Evolutionary conservation across 2,888 invertebrate species (phyloP).

Genomic region (Mythimna pallens): DNA sequence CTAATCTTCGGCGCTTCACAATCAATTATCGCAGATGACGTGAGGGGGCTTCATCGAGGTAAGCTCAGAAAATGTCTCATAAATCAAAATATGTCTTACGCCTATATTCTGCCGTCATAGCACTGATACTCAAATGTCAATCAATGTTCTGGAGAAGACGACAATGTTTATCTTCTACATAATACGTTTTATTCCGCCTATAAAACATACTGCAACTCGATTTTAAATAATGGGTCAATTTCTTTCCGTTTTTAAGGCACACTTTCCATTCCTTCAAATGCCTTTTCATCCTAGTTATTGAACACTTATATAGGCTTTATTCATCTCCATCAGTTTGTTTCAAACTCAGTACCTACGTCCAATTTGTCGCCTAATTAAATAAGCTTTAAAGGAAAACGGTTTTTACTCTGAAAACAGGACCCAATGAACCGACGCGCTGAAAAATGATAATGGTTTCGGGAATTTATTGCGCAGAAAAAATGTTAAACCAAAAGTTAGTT

Average conservation of each 20-base stretch:
- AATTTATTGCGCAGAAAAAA: slow-evolving; percentile 14
- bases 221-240: slow-evolving; percentile 24
- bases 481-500: slow-evolving; percentile 1
- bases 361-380: slow-evolving; percentile 52
- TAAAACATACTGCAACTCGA: slow-evolving; percentile 43
- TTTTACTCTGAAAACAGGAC: slow-evolving; percentile 28
- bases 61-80: slow-evolving; percentile 49
- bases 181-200: slow-evolving; percentile 22
- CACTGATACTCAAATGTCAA: slow-evolving; percentile 34
- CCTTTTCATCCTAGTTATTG: neutral
- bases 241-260: slow-evolving; percentile 6
- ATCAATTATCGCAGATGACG: slow-evolving; percentile 58
- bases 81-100: slow-evolving; percentile 47
- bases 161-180: slow-evolving; percentile 16
- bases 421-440: slow-evolving; percentile 35
- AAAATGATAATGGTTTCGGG: slow-evolving; percentile 41
- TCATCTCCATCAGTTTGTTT: slow-evolving; percentile 9
- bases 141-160: neutral
- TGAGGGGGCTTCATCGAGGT: slow-evolving; percentile 59
- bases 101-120: slow-evolving; percentile 19
- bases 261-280: neutral
- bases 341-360: slow-evolving; percentile 15
- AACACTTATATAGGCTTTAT: neutral
- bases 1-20: slow-evolving; percentile 57
- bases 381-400: slow-evolving; percentile 23